Conservation (phyloP, 2,113 vertebrate genomes). For the Patagioenas fasciata region DNA sequence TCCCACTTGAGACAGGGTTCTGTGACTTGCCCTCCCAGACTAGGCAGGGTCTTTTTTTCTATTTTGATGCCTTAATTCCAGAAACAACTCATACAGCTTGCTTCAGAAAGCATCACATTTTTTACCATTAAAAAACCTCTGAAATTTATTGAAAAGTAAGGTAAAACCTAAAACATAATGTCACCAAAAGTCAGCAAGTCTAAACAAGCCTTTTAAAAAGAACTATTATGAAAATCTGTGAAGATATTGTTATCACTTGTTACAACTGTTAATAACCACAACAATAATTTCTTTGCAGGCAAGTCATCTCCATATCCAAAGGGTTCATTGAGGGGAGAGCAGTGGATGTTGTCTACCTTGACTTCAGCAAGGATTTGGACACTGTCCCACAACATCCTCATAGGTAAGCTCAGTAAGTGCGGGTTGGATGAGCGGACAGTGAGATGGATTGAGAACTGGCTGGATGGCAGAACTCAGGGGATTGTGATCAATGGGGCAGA, state of each 20-base stretch:
- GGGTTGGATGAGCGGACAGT: no score
- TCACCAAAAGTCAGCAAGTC: background rate
- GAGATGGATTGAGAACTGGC: no score
- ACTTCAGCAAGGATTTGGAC: no score
- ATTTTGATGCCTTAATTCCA: background rate
- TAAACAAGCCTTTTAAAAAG: background rate
- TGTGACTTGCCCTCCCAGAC: background rate
- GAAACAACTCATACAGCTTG: background rate
- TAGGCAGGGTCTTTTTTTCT: background rate
- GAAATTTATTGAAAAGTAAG: background rate
- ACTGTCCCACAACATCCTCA: no score
- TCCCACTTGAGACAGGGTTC: background rate
- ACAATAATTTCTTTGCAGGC: background rate
- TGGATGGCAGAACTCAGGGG: no score
- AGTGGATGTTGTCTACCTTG: no score
- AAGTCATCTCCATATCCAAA: background rate
- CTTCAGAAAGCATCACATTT: background rate
- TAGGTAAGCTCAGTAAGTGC: no score
- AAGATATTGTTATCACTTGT: background rate
- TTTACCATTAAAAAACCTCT: background rate
- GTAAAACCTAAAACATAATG: background rate
- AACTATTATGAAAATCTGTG: background rate
- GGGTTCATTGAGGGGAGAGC: background rate
- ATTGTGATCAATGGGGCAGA: no score
- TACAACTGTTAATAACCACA: background rate